Base-by-base conservation (phyloP, 2,888 invertebrate genomes). In the Microchrysa polita region DNA sequence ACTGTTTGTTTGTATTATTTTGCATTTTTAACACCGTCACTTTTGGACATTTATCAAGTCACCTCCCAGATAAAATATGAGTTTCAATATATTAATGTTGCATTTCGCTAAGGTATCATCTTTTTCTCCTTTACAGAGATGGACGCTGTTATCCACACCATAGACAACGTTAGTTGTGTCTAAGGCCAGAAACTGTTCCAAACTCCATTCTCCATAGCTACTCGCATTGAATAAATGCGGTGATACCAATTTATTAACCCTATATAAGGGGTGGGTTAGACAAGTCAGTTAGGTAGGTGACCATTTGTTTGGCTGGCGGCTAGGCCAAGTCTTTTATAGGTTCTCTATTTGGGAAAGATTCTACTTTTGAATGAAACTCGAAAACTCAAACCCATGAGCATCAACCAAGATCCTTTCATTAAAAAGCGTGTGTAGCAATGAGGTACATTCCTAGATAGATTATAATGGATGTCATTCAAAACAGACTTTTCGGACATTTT, bases 21-120 rank as follows among this genome's bases (percentile, higher is more conserved):
- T 72, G n/a, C 75, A 75, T 75, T 75, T 75, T 75, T 75, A 73
- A 75, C 75, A 72, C 75, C 75, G 73, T 75, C 75, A 71, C 75
- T 75, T 72, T 73, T 72, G 73, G 75, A 74, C 72, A 75, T 75
- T 75, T 75, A 75, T 75, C 75, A 75, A 75, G 75, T 75, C 75
- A 75, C 71, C 65, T 55, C 67, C 20, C 71, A 65, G 73, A 73
- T 75, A 75, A 75, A 48, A 73, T 75, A 75, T 75, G 75, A 59
- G 63, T 34, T 22, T 65, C 55, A 71, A 73, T 71, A 65, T 75
- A 73, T 73, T 65, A 73, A 73, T 73, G 75, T 65, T 71, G 69
- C 55, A 42, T 61, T 61, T 52, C 18, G 48, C 67, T 34, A 67
- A 53, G 52, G 40, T 59, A 59, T 60, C 60, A 48, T 72, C 60